Conservation (phyloP, 2,888 invertebrate genomes). For the Lagria hirta region DNA sequence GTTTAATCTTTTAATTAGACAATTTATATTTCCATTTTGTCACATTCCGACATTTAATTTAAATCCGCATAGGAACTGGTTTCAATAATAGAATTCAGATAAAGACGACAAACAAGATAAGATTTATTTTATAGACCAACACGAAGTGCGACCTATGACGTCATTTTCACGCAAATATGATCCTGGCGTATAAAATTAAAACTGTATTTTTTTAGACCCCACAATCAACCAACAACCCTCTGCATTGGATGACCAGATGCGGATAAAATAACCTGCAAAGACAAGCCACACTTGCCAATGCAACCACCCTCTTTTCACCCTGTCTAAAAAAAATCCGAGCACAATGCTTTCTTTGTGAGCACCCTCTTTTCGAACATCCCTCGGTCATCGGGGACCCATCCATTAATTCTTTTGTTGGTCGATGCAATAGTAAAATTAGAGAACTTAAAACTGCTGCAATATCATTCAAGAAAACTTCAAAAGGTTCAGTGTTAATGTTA, state of each 20-base stretch:
- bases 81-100: conserved; percentile 26
- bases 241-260: conserved; percentile 36
- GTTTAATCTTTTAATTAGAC: conserved; percentile 9
- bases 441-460: too few species aligned
- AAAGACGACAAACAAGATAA: conserved; percentile 25
- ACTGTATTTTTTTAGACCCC: too few species aligned
- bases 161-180: too few species aligned
- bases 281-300: conserved; percentile 39
- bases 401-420: conserved; percentile 18
- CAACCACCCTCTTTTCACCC: conserved; percentile 16
- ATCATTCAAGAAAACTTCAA: too few species aligned
- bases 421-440: conserved; percentile 20
- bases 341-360: too few species aligned
- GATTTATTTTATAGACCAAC: conserved; percentile 3
- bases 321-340: conserved; percentile 15
- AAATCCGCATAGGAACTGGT: conserved; percentile 24
- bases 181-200: too few species aligned
- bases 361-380: conserved; percentile 11
- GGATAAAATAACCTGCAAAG: conserved; percentile 41
- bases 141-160: too few species aligned
- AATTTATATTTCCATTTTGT: conserved; percentile 18
- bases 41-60: conserved; percentile 15
- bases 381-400: conserved; percentile 20
- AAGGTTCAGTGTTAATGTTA: too few species aligned
- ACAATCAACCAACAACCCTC: too few species aligned